Conservation (phyloP, 2,888 invertebrate species). For the Agrochola lota region DNA sequence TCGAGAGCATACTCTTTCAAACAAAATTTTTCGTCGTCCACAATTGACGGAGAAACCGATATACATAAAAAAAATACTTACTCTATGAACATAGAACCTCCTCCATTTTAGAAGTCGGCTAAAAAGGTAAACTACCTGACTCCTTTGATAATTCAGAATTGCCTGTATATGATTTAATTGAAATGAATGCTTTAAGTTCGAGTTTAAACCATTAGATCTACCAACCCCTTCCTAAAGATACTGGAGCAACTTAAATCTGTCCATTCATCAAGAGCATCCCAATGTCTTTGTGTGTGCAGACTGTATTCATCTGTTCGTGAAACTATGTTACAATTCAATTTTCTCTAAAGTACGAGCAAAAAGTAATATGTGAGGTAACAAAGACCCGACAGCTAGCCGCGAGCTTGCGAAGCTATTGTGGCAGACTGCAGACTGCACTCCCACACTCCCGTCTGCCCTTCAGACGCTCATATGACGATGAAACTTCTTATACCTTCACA, state of each 20-base stretch:
- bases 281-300: conserved; percentile 46
- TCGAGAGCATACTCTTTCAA: no score
- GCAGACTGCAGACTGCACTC: conserved; percentile 59
- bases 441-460: conserved; percentile 61
- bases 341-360: conserved; percentile 65
- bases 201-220: background rate
- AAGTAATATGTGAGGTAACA: conserved; percentile 77
- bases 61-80: no score
- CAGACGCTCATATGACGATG: conserved; percentile 61
- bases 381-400: conserved; percentile 71
- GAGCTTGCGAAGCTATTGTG: conserved; percentile 66
- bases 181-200: background rate
- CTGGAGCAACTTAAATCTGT: conserved; percentile 44
- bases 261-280: conserved; percentile 41
- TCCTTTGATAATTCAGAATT: background rate
- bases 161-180: background rate
- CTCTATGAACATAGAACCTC: no score
- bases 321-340: conserved; percentile 69
- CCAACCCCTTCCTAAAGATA: conserved; percentile 16
- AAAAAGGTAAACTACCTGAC: conserved; percentile 11
- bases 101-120: no score
- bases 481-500: conserved; percentile 50
- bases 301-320: conserved; percentile 54
- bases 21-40: no score
- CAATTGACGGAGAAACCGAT: no score